phyloP scores from a whole-genome alignment of 2,113 vertebrate genomes.

The Hepsetus odoe region DNA sequence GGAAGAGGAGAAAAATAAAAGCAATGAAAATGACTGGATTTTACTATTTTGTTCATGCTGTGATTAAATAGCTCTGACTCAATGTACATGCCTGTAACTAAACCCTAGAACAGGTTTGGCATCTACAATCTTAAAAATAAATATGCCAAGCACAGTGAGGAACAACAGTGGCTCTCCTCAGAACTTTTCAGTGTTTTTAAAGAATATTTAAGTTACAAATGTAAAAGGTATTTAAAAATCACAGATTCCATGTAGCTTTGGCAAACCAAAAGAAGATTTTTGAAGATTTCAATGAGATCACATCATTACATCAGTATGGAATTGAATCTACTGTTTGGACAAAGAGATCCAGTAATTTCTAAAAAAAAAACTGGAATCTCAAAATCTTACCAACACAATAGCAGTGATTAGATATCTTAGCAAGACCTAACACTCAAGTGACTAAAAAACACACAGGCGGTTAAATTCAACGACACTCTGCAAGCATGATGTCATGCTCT shows the following conservation, averaged over 20 bases:
- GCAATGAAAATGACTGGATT: not conserved
- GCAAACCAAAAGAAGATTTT: no score
- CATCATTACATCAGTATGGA: no score
- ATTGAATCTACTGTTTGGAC: not conserved
- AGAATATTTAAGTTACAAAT: no score
- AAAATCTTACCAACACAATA: not conserved
- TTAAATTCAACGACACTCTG: constrained; percentile 24
- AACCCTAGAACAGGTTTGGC: no score
- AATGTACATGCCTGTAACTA: not conserved
- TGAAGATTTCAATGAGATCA: no score
- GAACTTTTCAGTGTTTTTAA: no score
- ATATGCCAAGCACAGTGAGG: no score
- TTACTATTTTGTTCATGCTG: constrained; percentile 9
- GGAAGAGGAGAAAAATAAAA: constrained; percentile 14
- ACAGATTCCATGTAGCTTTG: no score
- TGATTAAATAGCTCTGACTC: constrained; percentile 10
- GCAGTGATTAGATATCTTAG: not conserved
- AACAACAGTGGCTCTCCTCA: no score
- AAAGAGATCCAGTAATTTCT: not conserved
- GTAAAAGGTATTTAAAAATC: no score
- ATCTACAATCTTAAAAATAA: no score
- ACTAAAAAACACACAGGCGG: constrained; percentile 5
- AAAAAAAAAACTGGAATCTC: constrained; percentile 7
- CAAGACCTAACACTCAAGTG: constrained; percentile 7
- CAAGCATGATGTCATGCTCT: constrained; percentile 26